A percentile compares a stretch with the other conserved stretches of the same genome.
Evolutionary conservation across 2,888 invertebrate species (phyloP).

Genomic region (Chloroclysta siterata): DNA sequence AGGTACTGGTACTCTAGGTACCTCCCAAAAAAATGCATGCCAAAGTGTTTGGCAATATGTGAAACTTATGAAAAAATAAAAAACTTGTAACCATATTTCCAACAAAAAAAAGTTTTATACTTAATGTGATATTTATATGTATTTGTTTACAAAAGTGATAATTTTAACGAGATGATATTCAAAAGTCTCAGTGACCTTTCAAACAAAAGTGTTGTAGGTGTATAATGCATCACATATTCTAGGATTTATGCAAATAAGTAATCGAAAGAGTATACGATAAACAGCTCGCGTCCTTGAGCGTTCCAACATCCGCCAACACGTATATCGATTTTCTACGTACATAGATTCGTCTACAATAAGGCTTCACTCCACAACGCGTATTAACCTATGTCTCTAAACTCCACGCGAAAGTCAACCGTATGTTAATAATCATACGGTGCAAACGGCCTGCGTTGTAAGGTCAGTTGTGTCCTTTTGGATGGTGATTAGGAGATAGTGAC

Average conservation of each 20-base stretch:
- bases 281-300: slow-evolving; percentile 67
- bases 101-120: too few species aligned
- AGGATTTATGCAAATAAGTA: slow-evolving; percentile 44
- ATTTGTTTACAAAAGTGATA: neutral
- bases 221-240: slow-evolving; percentile 12
- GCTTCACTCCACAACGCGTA: slow-evolving; percentile 66
- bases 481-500: slow-evolving; percentile 50
- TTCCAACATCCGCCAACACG: slow-evolving; percentile 70
- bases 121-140: too few species aligned
- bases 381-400: slow-evolving; percentile 33
- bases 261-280: slow-evolving; percentile 52
- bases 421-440: slow-evolving; percentile 29
- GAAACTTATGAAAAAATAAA: too few species aligned
- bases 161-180: neutral
- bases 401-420: slow-evolving; percentile 47
- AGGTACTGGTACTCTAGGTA: too few species aligned
- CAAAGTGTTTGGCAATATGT: too few species aligned
- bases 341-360: slow-evolving; percentile 74
- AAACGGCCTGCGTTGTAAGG: neutral
- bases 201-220: slow-evolving; percentile 3
- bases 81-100: too few species aligned
- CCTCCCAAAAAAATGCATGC: too few species aligned
- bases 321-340: slow-evolving; percentile 79
- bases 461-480: slow-evolving; percentile 42
- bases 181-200: slow-evolving; percentile 5